Base-by-base conservation (phyloP, 2,113 vertebrate species). In the Chroicocephalus ridibundus region DNA sequence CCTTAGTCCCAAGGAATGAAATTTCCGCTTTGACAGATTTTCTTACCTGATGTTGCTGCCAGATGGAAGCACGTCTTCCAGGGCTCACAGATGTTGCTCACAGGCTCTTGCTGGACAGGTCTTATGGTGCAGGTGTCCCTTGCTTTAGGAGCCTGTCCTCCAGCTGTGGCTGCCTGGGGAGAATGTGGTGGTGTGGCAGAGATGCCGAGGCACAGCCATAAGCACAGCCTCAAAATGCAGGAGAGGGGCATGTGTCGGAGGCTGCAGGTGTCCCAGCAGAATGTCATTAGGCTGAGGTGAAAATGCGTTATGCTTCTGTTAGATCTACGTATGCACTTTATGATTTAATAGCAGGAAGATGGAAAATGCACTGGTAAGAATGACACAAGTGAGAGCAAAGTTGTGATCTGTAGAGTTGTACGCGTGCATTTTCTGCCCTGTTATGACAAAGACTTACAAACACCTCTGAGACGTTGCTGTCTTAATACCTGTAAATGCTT, bases 31-130 rank as follows among this genome's bases (percentile, higher is more conserved):
- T 57, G n/a, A 22, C 24, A 47, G 22, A 9, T 55, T 34, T 38
- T 13, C 7, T 58, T 42, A 5, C 11, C 55, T 69, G 34, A 11
- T 36, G 13, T 2, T 77, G 21, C 57, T 61, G 22, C 22, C 36
- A 86, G 34, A 25, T 4, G 6, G 15, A 57, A 40, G 36, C 34
- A 72, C 61, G 24, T 57, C 27, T 55, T 82, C 47, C 17, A 1
- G 6, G 29, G 31, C 57, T 31, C 4, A 1, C 1, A 1, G 47
- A 4, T 16, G 2, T 29, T 52, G 46, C 32, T 29, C 44, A 26
- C 11, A 52, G 74, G 52, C 44, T 66, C 49, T 62, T 70, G 61
- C 77, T 82, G 58, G 68, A 5, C 2, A 0, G 1, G 4, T 62
- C 25, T 24, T n/a, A 12, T 1, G 44, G 15, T 34, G 47, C 58